Evolutionary conservation across 2,888 invertebrate genomes (phyloP).

Genomic region (Drosophila antonietae): DNA sequence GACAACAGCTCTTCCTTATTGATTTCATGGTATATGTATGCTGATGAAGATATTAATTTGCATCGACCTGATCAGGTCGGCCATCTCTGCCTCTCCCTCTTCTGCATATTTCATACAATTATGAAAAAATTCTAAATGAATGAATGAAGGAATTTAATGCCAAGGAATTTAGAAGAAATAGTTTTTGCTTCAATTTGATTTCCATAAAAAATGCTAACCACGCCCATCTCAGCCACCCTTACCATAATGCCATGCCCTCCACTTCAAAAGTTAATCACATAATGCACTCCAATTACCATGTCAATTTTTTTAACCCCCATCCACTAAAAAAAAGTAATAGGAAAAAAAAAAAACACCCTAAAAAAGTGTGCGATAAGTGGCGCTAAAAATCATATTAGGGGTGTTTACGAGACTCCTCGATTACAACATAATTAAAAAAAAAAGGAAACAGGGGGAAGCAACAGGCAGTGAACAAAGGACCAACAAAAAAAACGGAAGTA

Average conservation of each 20-base stretch:
- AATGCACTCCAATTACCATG: constrained; percentile 63
- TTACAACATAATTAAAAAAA: constrained; percentile 76
- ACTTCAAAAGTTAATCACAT: constrained; percentile 53
- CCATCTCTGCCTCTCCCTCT: background rate
- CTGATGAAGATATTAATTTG: background rate
- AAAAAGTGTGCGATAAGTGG: constrained; percentile 72
- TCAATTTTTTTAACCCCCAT: constrained; percentile 47
- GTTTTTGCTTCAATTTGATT: background rate
- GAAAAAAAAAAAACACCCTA: constrained; percentile 55
- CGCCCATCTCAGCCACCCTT: constrained; percentile 34
- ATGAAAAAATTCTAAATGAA: too few relatives aligned
- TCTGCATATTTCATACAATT: background rate
- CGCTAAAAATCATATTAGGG: constrained; percentile 80
- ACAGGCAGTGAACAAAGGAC: constrained; percentile 52
- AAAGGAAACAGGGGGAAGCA: constrained; percentile 44
- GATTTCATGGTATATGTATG: too few relatives aligned
- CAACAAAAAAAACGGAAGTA: constrained; percentile 72
- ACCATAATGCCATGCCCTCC: constrained; percentile 13
- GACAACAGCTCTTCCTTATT: background rate
- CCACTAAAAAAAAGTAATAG: constrained; percentile 39
- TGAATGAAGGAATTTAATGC: too few relatives aligned
- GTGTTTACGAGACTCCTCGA: constrained; percentile 71
- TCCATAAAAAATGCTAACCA: constrained; percentile 30
- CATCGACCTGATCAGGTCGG: background rate
- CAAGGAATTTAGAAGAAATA: background rate